These are phyloP conservation scores for Siphlonurus alternatus DNA, from an alignment of 2,888 invertebrate genomes.

Conservation along the genomic window DNA sequence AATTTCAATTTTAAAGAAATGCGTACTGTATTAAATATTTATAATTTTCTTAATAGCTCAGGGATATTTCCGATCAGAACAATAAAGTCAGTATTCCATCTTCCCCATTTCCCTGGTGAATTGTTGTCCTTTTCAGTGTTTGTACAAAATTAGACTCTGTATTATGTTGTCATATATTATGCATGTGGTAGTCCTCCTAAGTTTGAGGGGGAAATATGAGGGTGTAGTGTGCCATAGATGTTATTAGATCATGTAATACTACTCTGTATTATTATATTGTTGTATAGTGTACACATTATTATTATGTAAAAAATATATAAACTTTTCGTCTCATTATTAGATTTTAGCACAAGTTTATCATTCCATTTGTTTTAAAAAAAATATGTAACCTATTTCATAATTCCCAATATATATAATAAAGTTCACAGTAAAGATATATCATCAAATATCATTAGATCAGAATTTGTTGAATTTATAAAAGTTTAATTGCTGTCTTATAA, in stretches of 20 bases:
- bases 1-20: too few species aligned
- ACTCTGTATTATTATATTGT: not conserved
- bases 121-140: not conserved
- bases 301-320: not conserved
- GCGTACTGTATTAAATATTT: too few species aligned
- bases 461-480: too few species aligned
- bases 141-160: not conserved
- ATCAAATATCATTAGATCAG: too few species aligned
- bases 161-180: not conserved
- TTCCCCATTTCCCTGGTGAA: not conserved
- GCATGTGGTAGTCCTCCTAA: not conserved
- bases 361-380: not conserved
- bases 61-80: not conserved
- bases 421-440: too few species aligned
- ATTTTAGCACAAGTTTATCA: not conserved
- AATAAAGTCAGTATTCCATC: not conserved
- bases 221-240: conserved; percentile 1
- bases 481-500: too few species aligned
- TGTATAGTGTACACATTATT: not conserved
- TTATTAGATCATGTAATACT: not conserved
- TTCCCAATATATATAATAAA: too few species aligned
- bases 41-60: not conserved
- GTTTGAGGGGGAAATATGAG: not conserved
- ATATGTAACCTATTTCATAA: not conserved
- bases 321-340: not conserved